Base-by-base conservation (phyloP, 2,888 invertebrate species). In the Polydrusus pterygomalis region DNA sequence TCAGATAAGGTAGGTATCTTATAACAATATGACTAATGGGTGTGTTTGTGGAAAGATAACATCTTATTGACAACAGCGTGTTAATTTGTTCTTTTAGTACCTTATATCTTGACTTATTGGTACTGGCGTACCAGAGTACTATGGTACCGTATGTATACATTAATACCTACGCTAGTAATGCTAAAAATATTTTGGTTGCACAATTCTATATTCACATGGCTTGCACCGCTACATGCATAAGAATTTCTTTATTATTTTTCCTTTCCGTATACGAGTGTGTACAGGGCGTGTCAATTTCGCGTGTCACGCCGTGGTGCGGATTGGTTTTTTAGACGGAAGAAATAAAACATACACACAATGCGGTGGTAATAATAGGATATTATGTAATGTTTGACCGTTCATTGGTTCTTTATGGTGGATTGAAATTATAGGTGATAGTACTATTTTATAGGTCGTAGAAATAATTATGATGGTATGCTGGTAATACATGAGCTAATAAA, bases 161-260 rank as follows among this genome's bases (percentile, higher is more conserved):
- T 47, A 17, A 60, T 58, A 69, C 68, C 68, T 69, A 69, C 68
- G 68, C 40, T 56, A 20, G 18, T 25, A 65, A 64, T 40, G 51
- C 40, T 67, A 38, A 60, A 70, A 72, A 65, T 43, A 65, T 72
- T 49, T 58, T 9, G 25, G 54, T 72, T 72, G 56, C 65, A 65
- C 65, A 72, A 72, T 72, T 45, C 45, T 34, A 30, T 34, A 58
- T 56, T 64, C 64, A n/a, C 65, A 72, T 54, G 68, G 25, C 17
- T 18, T 68, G 8, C 8, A 68, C 64, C 72, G 64, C 65, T 72
- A 47, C 9, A 56, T 72, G 72, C 72, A 65, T 72, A 65, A 47
- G 72, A 72, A 72, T 72, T 65, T 72, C 72, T 72, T 45, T 60
- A 65, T 56, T 56, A 65, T 34, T 60, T 72, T 72, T 56, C 47